These are phyloP conservation scores for Pollachius pollachius DNA, from an alignment of 2,113 vertebrate species.

Conservation along the genomic window DNA sequence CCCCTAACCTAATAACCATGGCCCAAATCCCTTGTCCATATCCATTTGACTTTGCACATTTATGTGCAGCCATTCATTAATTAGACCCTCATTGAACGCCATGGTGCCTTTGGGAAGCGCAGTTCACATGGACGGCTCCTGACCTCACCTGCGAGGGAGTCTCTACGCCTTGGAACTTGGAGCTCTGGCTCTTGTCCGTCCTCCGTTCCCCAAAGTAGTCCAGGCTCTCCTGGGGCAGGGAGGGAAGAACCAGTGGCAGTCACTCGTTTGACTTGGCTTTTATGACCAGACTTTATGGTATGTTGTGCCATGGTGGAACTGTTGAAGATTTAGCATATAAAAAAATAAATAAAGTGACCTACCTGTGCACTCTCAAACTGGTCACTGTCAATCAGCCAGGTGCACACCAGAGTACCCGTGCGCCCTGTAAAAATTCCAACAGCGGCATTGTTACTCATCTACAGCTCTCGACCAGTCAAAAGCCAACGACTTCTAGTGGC, in stretches of 20 bases:
- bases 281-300: background rate
- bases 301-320: background rate
- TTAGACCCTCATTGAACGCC: no score
- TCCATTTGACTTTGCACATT: no score
- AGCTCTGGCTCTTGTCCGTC: slow-evolving; percentile 86
- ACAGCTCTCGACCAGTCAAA: background rate
- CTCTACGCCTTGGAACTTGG: slow-evolving; percentile 94
- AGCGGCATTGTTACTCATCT: background rate
- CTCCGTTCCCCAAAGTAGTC: slow-evolving; percentile 89
- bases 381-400: slow-evolving; percentile 86
- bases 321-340: background rate
- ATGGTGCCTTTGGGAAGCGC: no score
- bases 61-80: no score
- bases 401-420: slow-evolving; percentile 91
- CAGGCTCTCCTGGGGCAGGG: slow-evolving; percentile 78
- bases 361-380: slow-evolving; percentile 89
- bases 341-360: slow-evolving; percentile 17
- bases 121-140: no score
- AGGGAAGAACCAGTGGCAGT: background rate
- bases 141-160: slow-evolving; percentile 90
- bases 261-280: background rate
- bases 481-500: no score
- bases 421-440: slow-evolving; percentile 74
- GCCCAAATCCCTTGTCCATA: no score
- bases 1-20: no score